Base-by-base conservation (phyloP, 1,140 invertebrate species). In the Drosophila nigromelanica region DNA sequence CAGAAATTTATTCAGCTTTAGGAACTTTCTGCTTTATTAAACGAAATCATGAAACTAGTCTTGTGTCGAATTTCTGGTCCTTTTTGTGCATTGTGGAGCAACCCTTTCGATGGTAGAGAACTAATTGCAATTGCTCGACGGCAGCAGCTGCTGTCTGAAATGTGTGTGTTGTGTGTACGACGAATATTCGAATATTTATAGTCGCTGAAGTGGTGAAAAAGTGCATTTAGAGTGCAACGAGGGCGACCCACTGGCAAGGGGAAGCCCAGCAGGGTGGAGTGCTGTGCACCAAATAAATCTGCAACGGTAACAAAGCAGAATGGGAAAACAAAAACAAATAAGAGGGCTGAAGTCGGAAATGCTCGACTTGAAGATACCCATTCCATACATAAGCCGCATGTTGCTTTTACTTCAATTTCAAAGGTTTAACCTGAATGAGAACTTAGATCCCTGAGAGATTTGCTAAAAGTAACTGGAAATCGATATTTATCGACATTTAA, bases 251-350 rank as follows among this genome's bases (percentile, higher is more conserved):
- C 0, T 11, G 55, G 58, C 47, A 50, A 48, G 58, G 68, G 66
- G 37, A 6, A 33, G 37, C 43, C 30, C 2, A 1, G 14, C 33
- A 50, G 30, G 30, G 12, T 37, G 33, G 37, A 33, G 35, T 66
- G n/a, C n/a, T n/a, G 73, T 76, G 76, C 80, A 76, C 42, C 60
- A 73, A 82, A 80, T 80, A 85, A 83, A 85, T 76, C 63, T 67
- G 80, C 59, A 64, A 61, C 33, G 52, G 62, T 27, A 52, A 60
- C 63, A 73, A 73, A 73, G 48, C 70, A 56, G 30, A 56, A 50
- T 52, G 14, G 30, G 39, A 56, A 71, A 61, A 15, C 21, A 45
- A 54, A 56, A 43, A 21, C 14, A 50, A 59, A 10, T 12, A n/a
- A 62, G 11, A 14, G 12, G 5, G 14, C 30, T 4, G 10, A 1